Percentiles rank a stretch among this genome's conserved stretches.
phyloP scores from a whole-genome alignment of 2,888 invertebrate species.

The Sinotaia quadrata region DNA sequence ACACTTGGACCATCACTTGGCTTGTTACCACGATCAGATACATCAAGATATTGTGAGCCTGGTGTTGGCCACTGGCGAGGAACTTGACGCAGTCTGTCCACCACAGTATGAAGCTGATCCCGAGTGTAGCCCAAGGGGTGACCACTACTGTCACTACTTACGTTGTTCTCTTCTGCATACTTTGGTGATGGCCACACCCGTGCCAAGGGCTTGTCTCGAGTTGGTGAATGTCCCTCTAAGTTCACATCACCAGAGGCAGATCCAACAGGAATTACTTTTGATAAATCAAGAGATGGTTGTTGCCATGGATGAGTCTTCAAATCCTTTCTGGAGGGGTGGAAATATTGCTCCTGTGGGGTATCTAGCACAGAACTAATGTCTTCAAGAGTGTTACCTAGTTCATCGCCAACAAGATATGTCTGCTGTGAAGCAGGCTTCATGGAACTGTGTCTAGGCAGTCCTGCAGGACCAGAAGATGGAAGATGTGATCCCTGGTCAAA shows the following conservation, averaged over 20 bases:
- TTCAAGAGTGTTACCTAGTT: conserved; percentile 44
- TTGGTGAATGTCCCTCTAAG: background rate
- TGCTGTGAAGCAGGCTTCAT: conserved; percentile 59
- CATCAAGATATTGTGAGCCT: conserved; percentile 25
- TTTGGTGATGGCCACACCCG: conserved; percentile 26
- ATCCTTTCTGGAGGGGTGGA: conserved; percentile 25
- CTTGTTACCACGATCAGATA: conserved; percentile 2
- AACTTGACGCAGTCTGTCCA: conserved; percentile 51
- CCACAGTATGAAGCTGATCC: conserved; percentile 58
- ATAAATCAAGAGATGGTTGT: conserved; percentile 19
- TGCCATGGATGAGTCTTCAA: no score
- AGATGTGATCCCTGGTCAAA: conserved; percentile 43
- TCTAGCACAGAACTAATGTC: conserved; percentile 66
- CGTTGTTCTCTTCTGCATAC: conserved; percentile 34
- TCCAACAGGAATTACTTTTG: background rate
- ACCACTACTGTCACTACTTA: conserved; percentile 48
- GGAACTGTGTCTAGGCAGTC: conserved; percentile 62
- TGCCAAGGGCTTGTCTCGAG: conserved; percentile 9
- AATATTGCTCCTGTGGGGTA: conserved; percentile 10
- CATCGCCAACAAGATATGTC: conserved; percentile 53
- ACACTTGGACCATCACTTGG: no score
- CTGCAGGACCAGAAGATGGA: background rate
- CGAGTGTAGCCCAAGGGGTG: conserved; percentile 54
- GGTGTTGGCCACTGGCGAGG: conserved; percentile 38
- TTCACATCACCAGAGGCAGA: conserved; percentile 2